Base-by-base conservation (phyloP, 2,888 invertebrate genomes). In the Rhimphoctona megacephalus region DNA sequence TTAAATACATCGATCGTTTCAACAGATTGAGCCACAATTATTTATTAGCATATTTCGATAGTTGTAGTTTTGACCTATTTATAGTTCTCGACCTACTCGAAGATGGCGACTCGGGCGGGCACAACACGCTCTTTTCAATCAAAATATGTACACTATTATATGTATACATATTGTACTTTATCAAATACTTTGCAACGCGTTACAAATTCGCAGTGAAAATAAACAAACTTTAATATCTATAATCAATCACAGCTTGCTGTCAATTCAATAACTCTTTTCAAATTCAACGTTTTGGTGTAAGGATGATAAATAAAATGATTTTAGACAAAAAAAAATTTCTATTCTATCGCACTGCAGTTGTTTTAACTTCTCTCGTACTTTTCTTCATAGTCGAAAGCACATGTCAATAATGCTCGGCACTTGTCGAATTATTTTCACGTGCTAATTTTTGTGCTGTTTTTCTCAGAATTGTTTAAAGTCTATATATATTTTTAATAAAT, bases 41-140 rank as follows among this genome's bases (percentile, higher is more conserved):
- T 73, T 39, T 77, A 43, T 14, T 49, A 67, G 57, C 46, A 77
- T 81, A 9, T 73, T 70, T 70, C 73, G 77, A 80, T 81, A 69
- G 87, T 81, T 64, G 46, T 91, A 89, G 69, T 91, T 93, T 93
- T 92, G 93, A 93, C 92, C 92, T 90, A 90, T 87, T 87, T 72
- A 30, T 90, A 85, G 88, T 91, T 90, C 89, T 85, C 91, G 91
- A 91, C 91, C 92, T 92, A 91, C 89, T 91, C 90, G 76, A 70
- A 86, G 88, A 85, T 88, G 89, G 88, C 89, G 81, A 57, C 73
- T 61, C 80, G 25, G 3, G 43, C 22, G n/a, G 36, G 39, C 30
- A n/a, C 22, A 67, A 57, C 66, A 52, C 69, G 52, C 39, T 79
- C 36, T 19, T 33, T 79, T 79, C 57, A 43, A 79, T 79, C 57